A percentile compares a stretch with the other conserved stretches of the same genome.
Conservation (phyloP, 1,140 invertebrate genomes). For the Macrocentrus cingulum region DNA sequence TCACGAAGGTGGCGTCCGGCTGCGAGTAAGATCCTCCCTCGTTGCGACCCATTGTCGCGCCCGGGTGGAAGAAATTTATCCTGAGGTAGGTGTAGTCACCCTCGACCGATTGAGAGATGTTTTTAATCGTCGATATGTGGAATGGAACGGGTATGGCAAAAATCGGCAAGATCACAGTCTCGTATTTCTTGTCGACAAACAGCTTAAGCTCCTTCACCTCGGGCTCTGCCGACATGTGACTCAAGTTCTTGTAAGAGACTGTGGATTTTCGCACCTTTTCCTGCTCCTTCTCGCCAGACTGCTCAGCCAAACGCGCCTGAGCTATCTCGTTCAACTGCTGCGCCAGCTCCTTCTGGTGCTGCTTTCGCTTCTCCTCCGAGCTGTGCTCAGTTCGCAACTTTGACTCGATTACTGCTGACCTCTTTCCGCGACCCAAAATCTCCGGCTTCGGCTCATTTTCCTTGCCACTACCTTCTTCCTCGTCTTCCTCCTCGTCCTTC, state of each 20-base stretch:
- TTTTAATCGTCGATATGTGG: constrained; percentile 99
- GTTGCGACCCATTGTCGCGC: constrained; percentile 90
- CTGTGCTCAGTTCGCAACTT: constrained; percentile 95
- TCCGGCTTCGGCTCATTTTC: constrained; percentile 67
- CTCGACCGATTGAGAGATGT: constrained; percentile 97
- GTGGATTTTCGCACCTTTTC: constrained; percentile 93
- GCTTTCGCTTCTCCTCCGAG: constrained; percentile 94
- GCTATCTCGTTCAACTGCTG: constrained; percentile 90
- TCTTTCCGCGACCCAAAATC: constrained; percentile 76
- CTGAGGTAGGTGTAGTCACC: constrained; percentile 98
- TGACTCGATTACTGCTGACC: constrained; percentile 92
- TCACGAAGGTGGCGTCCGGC: constrained; percentile 94
- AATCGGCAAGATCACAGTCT: constrained; percentile 95
- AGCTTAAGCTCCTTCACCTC: constrained; percentile 94
- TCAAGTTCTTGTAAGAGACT: constrained; percentile 91
- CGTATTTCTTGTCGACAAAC: constrained; percentile 96
- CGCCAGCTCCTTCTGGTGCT: constrained; percentile 95
- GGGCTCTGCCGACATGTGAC: constrained; percentile 89
- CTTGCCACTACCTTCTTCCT: constrained; percentile 75
- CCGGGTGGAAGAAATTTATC: constrained; percentile 99
- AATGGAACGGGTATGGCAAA: constrained; percentile 96
- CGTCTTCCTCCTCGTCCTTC: constrained; percentile 89
- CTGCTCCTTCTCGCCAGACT: constrained; percentile 80
- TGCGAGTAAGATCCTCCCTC: constrained; percentile 88
- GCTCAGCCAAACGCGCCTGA: constrained; percentile 85